Conservation (phyloP, 2,888 invertebrate species). For the Eupeodes luniger region DNA sequence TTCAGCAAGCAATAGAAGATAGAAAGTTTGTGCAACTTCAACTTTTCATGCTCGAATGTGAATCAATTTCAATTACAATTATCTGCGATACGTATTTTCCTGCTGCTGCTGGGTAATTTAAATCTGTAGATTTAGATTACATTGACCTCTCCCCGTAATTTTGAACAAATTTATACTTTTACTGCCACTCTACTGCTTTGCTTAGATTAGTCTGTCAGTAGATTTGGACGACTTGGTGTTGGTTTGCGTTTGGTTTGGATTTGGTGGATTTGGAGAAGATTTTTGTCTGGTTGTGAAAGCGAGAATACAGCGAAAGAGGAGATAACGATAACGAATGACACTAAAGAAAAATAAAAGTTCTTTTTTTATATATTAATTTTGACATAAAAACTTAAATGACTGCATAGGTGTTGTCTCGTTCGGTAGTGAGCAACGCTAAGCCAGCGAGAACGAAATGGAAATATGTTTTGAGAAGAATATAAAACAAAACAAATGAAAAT, state of each 20-base stretch:
- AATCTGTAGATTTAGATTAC: slow-evolving; percentile 37
- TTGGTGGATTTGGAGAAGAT: slow-evolving; percentile 12
- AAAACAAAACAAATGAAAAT: slow-evolving; percentile 71
- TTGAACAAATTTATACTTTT: slow-evolving; percentile 60
- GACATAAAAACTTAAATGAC: slow-evolving; percentile 68
- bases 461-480: slow-evolving; percentile 13
- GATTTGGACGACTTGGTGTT: not conserved
- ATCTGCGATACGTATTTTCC: slow-evolving; percentile 30
- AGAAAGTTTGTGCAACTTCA: slow-evolving; percentile 18
- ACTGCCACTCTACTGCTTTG: slow-evolving; percentile 18
- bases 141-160: slow-evolving; percentile 44
- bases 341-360: slow-evolving; percentile 55
- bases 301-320: slow-evolving; percentile 58
- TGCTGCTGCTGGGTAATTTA: slow-evolving; percentile 13
- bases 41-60: slow-evolving; percentile 2
- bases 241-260: not conserved
- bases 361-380: slow-evolving; percentile 45
- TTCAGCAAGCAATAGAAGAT: not conserved
- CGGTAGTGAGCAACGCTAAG: not conserved
- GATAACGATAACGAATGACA: slow-evolving; percentile 63
- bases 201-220: too few species aligned
- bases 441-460: slow-evolving; percentile 17
- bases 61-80: not conserved
- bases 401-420: slow-evolving; percentile 67
- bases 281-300: slow-evolving; percentile 58